Percentiles rank a stretch among this genome's conserved stretches.
Evolutionary conservation across 2,113 vertebrate species (phyloP).

Genomic region (Psilopogon haemacephalus): DNA sequence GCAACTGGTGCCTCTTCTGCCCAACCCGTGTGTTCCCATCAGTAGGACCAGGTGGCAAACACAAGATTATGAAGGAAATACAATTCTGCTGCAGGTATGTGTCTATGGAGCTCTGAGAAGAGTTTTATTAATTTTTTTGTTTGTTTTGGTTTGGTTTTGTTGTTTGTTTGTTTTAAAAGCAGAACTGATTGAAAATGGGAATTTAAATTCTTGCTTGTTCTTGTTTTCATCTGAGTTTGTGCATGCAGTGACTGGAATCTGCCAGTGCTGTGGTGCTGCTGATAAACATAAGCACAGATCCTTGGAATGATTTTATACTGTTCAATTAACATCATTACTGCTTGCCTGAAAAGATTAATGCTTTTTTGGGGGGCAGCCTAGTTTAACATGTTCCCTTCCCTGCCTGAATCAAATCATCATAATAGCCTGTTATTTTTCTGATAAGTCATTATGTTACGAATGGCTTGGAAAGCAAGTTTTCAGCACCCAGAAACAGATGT

Average conservation of each 20-base stretch:
- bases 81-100: slow-evolving; percentile 89
- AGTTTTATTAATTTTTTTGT: neutral
- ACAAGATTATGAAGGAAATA: slow-evolving; percentile 92
- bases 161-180: neutral
- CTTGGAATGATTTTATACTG: neutral
- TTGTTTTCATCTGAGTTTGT: neutral
- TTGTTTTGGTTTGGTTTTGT: too few relatives aligned
- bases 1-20: slow-evolving; percentile 91
- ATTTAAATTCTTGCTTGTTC: neutral
- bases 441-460: neutral
- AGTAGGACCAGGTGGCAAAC: slow-evolving; percentile 93
- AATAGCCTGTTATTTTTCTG: neutral
- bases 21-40: slow-evolving; percentile 90
- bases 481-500: too few relatives aligned
- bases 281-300: neutral
- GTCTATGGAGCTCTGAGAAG: neutral
- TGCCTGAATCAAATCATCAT: neutral
- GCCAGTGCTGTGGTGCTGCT: neutral
- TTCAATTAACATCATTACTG: neutral
- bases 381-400: neutral
- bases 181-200: neutral
- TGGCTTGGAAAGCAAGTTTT: too few relatives aligned
- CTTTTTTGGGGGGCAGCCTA: neutral
- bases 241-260: neutral
- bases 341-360: neutral